Percentiles rank a stretch among this genome's conserved stretches.
Conservation (phyloP, 2,888 invertebrate species). For the Pantelozetes paolii region DNA sequence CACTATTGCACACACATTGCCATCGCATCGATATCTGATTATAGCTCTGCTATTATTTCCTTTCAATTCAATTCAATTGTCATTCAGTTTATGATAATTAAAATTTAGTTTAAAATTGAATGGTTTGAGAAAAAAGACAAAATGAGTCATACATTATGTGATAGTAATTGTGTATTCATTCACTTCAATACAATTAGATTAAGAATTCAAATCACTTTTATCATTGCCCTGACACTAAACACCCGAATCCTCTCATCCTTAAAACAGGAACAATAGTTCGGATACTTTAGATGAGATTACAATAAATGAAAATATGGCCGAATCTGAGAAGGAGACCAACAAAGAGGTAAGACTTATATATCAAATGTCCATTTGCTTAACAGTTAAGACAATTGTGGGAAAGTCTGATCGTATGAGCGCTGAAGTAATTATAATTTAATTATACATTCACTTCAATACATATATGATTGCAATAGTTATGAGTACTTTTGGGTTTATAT, state of each 20-base stretch:
- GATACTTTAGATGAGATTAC: constrained; percentile 22
- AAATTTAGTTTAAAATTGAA: neutral
- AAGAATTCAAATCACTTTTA: neutral
- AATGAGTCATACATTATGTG: neutral
- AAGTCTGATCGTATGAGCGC: no score
- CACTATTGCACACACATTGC: constrained; percentile 25
- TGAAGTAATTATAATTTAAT: constrained; percentile 23
- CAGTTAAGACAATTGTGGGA: neutral
- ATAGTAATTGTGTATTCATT: neutral
- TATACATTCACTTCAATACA: constrained; percentile 29
- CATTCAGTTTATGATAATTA: constrained; percentile 14
- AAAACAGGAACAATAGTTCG: constrained; percentile 26
- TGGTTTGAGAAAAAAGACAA: neutral
- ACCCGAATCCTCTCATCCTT: neutral
- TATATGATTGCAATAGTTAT: neutral
- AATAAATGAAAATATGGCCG: constrained; percentile 27
- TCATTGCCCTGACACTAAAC: neutral
- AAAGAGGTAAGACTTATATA: constrained; percentile 24
- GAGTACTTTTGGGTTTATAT: neutral
- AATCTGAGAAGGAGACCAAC: constrained; percentile 32
- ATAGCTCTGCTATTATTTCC: constrained; percentile 1
- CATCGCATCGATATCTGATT: constrained; percentile 34
- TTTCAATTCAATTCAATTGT: constrained; percentile 25
- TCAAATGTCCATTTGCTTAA: neutral
- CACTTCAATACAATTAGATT: neutral